Conservation (phyloP, 2,113 vertebrate genomes). For the Rhea americana region DNA sequence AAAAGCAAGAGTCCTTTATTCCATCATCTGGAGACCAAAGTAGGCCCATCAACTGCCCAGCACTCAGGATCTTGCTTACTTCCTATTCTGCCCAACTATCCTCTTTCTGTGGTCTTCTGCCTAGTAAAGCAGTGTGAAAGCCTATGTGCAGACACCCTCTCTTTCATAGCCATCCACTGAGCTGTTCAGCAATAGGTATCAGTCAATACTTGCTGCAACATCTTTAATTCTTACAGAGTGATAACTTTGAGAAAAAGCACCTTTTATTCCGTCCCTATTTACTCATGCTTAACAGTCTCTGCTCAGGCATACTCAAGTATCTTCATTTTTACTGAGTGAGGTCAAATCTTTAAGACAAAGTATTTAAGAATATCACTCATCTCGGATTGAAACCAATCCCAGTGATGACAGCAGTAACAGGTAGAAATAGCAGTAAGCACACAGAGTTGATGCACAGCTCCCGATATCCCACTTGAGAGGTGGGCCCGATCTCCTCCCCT, state of each 20-base stretch:
- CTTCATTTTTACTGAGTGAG: conserved; percentile 41
- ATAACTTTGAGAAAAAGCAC: background rate
- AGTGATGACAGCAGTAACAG: conserved; percentile 18
- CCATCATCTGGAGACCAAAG: background rate
- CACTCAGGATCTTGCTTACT: background rate
- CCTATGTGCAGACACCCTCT: background rate
- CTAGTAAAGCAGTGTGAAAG: background rate
- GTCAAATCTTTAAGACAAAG: conserved; percentile 22
- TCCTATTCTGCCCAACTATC: background rate
- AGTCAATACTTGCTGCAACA: background rate
- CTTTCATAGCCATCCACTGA: background rate
- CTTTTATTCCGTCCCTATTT: conserved; percentile 9
- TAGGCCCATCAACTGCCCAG: background rate
- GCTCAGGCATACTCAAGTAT: conserved; percentile 10
- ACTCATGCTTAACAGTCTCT: conserved; percentile 4
- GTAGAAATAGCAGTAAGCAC: conserved; percentile 6
- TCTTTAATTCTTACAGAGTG: background rate
- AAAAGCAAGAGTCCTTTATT: background rate
- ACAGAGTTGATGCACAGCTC: background rate
- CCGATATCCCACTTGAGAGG: background rate
- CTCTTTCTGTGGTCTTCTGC: background rate
- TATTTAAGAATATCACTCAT: conserved; percentile 45
- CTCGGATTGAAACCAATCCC: conserved; percentile 39
- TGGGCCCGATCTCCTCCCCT: background rate
- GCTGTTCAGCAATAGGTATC: background rate